Percentiles rank a stretch among this genome's conserved stretches.
phyloP scores from a whole-genome alignment of 2,797 vertebrate species.

The Pseudochromis fuscus region DNA sequence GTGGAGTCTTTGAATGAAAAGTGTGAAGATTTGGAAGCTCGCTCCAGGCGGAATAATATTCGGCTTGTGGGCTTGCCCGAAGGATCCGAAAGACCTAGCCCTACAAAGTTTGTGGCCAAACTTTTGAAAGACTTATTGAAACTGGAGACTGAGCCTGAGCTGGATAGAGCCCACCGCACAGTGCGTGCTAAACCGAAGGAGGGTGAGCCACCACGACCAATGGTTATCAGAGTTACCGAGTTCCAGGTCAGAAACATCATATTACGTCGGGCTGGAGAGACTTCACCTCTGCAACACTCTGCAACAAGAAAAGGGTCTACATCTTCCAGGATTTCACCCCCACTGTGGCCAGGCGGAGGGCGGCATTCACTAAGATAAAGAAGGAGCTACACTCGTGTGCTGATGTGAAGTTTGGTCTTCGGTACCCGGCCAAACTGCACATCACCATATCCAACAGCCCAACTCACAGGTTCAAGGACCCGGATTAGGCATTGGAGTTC shows the following conservation, averaged over 20 bases:
- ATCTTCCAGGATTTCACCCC: background rate
- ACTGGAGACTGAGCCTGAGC: background rate
- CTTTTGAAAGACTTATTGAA: constrained; percentile 3
- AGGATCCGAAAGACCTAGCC: constrained; percentile 13
- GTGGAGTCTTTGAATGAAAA: background rate
- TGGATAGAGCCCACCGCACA: constrained; percentile 2
- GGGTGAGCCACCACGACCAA: background rate
- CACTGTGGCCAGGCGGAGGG: background rate
- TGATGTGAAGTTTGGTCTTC: background rate
- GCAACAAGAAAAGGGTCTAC: background rate
- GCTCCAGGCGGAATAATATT: constrained; percentile 15
- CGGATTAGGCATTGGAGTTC: no score
- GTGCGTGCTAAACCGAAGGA: constrained; percentile 2
- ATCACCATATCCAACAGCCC: no score
- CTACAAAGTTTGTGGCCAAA: constrained; percentile 14
- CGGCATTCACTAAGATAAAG: background rate
- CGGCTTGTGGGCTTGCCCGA: constrained; percentile 2
- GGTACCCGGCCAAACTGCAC: background rate
- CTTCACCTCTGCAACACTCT: no score
- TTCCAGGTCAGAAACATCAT: background rate
- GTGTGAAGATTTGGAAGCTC: constrained; percentile 29
- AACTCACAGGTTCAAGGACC: no score
- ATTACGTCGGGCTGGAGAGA: no score
- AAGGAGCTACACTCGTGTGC: background rate
- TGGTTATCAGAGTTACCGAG: background rate